These are phyloP conservation scores for Cetonia aurata DNA, from an alignment of 2,888 invertebrate genomes.

Conservation along the genomic window DNA sequence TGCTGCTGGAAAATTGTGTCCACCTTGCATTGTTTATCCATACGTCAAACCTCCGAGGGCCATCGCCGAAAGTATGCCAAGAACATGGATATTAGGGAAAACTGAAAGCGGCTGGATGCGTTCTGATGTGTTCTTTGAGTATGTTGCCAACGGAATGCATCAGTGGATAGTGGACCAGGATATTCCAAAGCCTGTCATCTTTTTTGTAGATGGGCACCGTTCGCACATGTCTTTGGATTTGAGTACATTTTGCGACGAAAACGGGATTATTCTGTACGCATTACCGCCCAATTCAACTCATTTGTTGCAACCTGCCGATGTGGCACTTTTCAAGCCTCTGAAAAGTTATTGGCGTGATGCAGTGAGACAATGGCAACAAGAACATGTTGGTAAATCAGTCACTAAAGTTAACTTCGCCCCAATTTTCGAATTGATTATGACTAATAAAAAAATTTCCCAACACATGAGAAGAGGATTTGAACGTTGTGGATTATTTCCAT, in stretches of 20 bases:
- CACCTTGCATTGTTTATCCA: conserved; percentile 55
- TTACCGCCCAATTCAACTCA: conserved; percentile 52
- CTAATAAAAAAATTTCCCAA: conserved; percentile 24
- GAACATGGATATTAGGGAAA: conserved; percentile 37
- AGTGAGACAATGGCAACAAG: conserved; percentile 45
- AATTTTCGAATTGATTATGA: conserved; percentile 49
- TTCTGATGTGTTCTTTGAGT: conserved; percentile 49
- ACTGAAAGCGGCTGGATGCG: conserved; percentile 44
- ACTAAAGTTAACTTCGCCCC: conserved; percentile 55
- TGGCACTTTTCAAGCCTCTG: conserved; percentile 55
- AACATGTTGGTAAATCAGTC: conserved; percentile 48
- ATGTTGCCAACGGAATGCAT: conserved; percentile 47
- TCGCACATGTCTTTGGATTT: conserved; percentile 53
- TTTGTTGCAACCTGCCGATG: conserved; percentile 56
- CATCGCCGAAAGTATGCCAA: conserved; percentile 54
- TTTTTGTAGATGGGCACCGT: conserved; percentile 56
- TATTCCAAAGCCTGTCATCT: conserved; percentile 51
- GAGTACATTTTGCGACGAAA: conserved; percentile 52
- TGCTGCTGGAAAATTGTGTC: conserved; percentile 53
- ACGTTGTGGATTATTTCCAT: conserved; percentile 52
- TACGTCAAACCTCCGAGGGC: conserved; percentile 50
- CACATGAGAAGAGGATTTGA: conserved; percentile 49
- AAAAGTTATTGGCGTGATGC: conserved; percentile 53
- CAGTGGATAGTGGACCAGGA: conserved; percentile 47
- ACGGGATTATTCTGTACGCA: conserved; percentile 54